Evolutionary conservation across 2,888 invertebrate species (phyloP).

Genomic region (Steromphala cineraria): DNA sequence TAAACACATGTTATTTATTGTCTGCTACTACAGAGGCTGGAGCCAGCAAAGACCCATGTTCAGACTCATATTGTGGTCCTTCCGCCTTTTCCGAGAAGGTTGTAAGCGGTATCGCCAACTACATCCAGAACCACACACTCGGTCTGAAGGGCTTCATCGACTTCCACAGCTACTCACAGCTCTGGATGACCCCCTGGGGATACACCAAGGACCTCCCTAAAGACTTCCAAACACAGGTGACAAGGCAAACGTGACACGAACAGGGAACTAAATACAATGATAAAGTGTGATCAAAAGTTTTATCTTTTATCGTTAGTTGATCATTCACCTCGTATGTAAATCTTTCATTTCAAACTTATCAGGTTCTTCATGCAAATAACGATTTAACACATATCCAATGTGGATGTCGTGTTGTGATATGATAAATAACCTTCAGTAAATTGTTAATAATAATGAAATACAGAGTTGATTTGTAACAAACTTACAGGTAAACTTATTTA

Average conservation of each 20-base stretch:
- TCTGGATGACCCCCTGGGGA: slow-evolving; percentile 75
- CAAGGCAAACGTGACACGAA: neutral
- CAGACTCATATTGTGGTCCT: slow-evolving; percentile 88
- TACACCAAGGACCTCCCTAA: slow-evolving; percentile 60
- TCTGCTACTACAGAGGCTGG: slow-evolving; percentile 75
- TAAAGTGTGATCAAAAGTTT: too few relatives aligned
- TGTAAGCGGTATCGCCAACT: slow-evolving; percentile 82
- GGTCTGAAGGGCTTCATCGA: slow-evolving; percentile 79
- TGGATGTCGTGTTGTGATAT: too few relatives aligned
- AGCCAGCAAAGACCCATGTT: slow-evolving; percentile 87
- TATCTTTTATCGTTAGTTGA: too few relatives aligned
- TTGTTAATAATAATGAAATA: too few relatives aligned
- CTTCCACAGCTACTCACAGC: slow-evolving; percentile 86
- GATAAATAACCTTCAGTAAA: too few relatives aligned
- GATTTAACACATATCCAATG: too few relatives aligned
- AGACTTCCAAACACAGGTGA: slow-evolving; percentile 56
- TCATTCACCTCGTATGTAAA: too few relatives aligned
- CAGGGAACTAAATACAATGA: neutral
- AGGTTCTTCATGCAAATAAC: too few relatives aligned
- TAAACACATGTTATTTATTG: too few relatives aligned
- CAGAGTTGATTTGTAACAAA: too few relatives aligned
- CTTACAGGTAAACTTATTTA: too few relatives aligned
- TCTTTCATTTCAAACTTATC: too few relatives aligned
- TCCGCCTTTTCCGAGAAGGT: slow-evolving; percentile 87
- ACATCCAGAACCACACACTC: slow-evolving; percentile 77